phyloP scores from a whole-genome alignment of 2,797 vertebrate species.

The Myotis vivesi region DNA sequence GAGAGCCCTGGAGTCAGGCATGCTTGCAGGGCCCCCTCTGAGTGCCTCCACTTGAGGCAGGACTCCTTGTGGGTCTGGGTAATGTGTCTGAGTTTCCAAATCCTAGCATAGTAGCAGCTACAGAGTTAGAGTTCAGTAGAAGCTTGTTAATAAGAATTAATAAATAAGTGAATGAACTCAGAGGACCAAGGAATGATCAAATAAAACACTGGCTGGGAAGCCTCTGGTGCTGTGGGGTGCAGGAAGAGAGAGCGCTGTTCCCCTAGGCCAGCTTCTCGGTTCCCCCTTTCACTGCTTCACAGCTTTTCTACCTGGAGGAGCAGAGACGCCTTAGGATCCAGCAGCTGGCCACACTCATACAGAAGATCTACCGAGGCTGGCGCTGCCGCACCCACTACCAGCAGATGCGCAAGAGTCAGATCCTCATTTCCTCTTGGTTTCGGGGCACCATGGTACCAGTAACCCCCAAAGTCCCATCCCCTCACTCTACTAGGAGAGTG shows the following conservation, averaged over 20 bases:
- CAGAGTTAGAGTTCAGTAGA: not conserved
- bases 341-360: slow-evolving; percentile 83
- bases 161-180: not conserved
- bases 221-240: not conserved
- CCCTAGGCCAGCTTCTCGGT: not conserved
- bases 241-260: not conserved
- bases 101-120: not conserved
- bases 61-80: not conserved
- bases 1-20: not conserved
- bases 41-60: not conserved
- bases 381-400: slow-evolving; percentile 80
- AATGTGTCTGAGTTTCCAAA: not conserved
- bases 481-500: not conserved
- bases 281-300: not conserved
- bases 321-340: slow-evolving; percentile 75
- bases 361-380: slow-evolving; percentile 85
- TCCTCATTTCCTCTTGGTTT: slow-evolving; percentile 86
- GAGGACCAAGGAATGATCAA: not conserved
- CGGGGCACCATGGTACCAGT: slow-evolving; percentile 81
- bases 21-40: not conserved
- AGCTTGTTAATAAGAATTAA: not conserved
- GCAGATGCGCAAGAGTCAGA: slow-evolving; percentile 87
- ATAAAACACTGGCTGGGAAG: not conserved
- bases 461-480: not conserved
- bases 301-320: slow-evolving; percentile 86